Conservation (phyloP, 2,113 vertebrate genomes). For the Agapornis roseicollis region DNA sequence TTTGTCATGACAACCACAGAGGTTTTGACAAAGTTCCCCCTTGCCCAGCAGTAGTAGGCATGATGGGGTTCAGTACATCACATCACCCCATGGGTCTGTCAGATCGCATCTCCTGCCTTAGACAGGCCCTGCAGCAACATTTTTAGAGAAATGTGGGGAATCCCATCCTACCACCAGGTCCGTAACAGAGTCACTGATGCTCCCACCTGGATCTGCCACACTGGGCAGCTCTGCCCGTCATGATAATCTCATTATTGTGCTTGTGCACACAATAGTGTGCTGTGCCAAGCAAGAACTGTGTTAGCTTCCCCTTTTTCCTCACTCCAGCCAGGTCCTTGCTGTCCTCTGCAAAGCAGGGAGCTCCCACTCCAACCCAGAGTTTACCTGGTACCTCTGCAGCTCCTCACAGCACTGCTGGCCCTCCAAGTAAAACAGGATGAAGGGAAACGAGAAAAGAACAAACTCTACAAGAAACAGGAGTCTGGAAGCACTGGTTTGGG, state of each 20-base stretch:
- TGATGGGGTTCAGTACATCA: background rate
- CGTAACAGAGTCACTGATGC: background rate
- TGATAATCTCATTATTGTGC: background rate
- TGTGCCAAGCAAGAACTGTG: background rate
- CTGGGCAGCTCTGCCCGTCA: background rate
- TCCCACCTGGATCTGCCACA: accelerated
- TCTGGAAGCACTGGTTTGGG: background rate
- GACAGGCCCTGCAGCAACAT: background rate
- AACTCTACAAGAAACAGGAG: background rate
- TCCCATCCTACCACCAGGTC: background rate
- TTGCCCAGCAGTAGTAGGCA: background rate
- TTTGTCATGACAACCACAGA: background rate
- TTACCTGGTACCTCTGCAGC: background rate
- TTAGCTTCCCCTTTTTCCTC: background rate
- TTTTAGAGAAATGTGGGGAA: background rate
- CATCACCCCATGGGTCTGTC: background rate
- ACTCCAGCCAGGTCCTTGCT: background rate
- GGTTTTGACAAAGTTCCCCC: background rate
- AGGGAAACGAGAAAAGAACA: background rate
- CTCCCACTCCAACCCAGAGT: background rate
- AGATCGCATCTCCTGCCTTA: background rate
- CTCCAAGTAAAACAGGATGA: background rate
- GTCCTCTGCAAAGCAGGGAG: background rate
- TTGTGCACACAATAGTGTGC: background rate
- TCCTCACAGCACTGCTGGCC: background rate